Percentiles rank a stretch among this genome's conserved stretches.
phyloP scores from a whole-genome alignment of 2,888 invertebrate species.

The Piscicola geometra region DNA sequence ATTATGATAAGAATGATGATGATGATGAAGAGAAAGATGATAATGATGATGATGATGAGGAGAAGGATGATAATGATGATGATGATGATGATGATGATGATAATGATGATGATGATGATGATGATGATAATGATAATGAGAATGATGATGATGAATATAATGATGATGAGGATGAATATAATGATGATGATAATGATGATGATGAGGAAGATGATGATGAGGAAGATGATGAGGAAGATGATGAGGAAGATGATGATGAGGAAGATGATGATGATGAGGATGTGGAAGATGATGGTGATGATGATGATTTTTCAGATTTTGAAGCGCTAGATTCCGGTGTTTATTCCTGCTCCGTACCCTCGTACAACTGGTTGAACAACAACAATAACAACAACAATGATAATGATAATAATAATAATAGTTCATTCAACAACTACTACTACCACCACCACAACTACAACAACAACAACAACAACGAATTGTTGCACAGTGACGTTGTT shows the following conservation, averaged over 20 bases:
- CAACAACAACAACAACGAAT: background rate
- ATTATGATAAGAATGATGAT: no score
- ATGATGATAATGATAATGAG: conserved; percentile 15
- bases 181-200: conserved; percentile 16
- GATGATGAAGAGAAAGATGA: no score
- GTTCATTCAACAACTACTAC: background rate
- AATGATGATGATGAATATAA: conserved; percentile 7
- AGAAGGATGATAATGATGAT: no score
- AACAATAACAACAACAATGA: background rate
- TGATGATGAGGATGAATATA: background rate
- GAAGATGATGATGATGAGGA: conserved; percentile 24
- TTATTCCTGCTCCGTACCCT: conserved; percentile 1
- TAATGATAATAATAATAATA: background rate
- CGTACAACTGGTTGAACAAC: background rate
- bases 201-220: conserved; percentile 28
- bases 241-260: conserved; percentile 18
- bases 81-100: no score
- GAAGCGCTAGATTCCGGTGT: background rate
- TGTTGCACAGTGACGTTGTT: background rate
- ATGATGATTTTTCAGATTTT: background rate
- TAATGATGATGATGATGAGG: no score
- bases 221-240: conserved; percentile 10
- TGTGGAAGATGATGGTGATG: background rate
- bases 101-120: no score
- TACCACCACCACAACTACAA: background rate